Percentiles rank a stretch among this genome's conserved stretches.
These are phyloP conservation scores for Eulemur albifrons DNA, from an alignment of 2,797 vertebrate species.

Conservation along the genomic window DNA sequence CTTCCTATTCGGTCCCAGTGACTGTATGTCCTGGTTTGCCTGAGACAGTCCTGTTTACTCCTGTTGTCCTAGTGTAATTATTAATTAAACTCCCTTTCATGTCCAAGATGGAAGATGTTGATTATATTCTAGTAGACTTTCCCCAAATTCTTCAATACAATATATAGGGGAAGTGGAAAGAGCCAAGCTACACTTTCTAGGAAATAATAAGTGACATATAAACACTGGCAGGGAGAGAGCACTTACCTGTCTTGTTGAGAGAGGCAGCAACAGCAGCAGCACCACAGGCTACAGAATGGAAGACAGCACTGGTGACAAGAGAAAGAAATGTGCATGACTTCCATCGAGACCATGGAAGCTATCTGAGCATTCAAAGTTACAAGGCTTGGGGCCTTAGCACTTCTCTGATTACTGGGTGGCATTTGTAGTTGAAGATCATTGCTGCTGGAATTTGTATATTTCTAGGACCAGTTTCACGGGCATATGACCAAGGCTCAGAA, in stretches of 20 bases:
- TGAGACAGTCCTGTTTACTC: background rate
- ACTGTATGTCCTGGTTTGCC: background rate
- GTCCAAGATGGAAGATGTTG: background rate
- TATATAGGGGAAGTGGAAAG: background rate
- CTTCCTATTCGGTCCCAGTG: background rate
- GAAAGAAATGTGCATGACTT: background rate
- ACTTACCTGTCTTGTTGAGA: background rate
- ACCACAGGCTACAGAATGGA: background rate
- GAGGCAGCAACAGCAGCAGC: background rate
- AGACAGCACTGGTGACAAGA: background rate
- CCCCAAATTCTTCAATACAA: background rate
- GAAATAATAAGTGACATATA: background rate
- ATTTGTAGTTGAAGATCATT: background rate
- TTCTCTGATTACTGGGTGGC: too few relatives aligned
- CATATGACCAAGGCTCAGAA: background rate
- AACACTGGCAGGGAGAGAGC: background rate
- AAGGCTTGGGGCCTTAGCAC: background rate
- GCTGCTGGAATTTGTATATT: background rate
- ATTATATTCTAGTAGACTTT: background rate
- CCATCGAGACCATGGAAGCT: background rate
- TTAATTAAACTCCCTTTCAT: background rate
- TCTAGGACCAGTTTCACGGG: background rate
- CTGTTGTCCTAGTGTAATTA: background rate
- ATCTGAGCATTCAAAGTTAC: background rate
- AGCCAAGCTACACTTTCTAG: background rate